phyloP scores from a whole-genome alignment of 2,797 vertebrate species.

The Notamacropus eugenii region DNA sequence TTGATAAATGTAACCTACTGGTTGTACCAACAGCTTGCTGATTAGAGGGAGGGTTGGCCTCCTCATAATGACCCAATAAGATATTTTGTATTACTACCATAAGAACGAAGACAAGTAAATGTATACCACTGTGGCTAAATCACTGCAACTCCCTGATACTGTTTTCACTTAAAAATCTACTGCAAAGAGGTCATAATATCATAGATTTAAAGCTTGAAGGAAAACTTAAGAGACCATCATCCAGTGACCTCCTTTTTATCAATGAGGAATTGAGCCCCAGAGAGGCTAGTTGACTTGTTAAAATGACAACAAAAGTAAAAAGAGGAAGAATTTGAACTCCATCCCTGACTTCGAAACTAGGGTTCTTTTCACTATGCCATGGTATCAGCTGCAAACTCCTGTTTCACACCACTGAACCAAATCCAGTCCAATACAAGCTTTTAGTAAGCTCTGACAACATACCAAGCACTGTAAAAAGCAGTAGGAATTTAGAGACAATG shows the following conservation, averaged over 20 bases:
- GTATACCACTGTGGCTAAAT: constrained; percentile 21
- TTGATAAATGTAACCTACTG: constrained; percentile 10
- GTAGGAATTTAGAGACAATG: neutral
- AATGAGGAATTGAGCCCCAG: neutral
- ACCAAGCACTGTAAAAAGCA: neutral
- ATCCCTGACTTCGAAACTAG: neutral
- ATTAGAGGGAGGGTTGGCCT: neutral
- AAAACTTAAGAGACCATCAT: neutral
- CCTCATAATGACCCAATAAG: constrained; percentile 19
- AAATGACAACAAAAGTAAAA: neutral
- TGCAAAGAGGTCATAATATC: constrained; percentile 31
- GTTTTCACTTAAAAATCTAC: constrained; percentile 51
- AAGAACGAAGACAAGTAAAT: constrained; percentile 20
- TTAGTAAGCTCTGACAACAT: neutral
- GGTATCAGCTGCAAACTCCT: neutral
- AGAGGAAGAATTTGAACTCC: neutral
- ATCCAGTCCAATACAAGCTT: neutral
- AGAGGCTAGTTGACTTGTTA: neutral
- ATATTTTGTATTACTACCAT: neutral
- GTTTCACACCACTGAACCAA: neutral
- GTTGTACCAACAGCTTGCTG: neutral
- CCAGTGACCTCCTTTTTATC: neutral
- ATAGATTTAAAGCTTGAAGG: neutral
- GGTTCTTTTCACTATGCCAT: neutral
- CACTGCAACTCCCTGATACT: neutral